These are phyloP conservation scores for Catagonus wagneri DNA, from an alignment of 2,113 vertebrate species.

Conservation along the genomic window DNA sequence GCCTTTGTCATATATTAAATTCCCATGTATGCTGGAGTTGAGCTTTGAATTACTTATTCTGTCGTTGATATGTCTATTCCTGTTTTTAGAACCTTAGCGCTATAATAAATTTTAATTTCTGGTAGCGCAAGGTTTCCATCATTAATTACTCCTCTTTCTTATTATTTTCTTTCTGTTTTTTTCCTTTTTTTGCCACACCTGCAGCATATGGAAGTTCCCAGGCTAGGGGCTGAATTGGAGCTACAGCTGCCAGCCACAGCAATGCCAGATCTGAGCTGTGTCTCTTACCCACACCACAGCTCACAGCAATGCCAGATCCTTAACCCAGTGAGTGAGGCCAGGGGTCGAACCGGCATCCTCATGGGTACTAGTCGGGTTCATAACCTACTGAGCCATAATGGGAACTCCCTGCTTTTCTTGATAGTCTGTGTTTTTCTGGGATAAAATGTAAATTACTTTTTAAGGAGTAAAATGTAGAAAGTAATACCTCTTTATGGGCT, in stretches of 20 bases:
- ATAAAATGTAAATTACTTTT: background rate
- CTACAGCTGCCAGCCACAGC: no score
- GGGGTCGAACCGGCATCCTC: no score
- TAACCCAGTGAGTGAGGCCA: no score
- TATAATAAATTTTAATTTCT: background rate
- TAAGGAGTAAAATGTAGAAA: constrained; percentile 11
- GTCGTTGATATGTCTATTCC: background rate
- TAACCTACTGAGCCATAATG: no score
- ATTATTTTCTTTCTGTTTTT: background rate
- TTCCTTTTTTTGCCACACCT: no score
- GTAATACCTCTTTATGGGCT: background rate
- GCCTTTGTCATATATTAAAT: background rate
- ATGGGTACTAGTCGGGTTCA: no score
- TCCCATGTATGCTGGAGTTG: background rate
- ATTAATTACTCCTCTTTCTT: background rate
- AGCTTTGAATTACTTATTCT: background rate
- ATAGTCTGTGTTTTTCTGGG: constrained; percentile 45
- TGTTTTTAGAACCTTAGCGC: background rate
- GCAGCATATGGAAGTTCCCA: no score
- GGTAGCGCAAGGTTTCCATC: background rate
- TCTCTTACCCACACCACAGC: no score
- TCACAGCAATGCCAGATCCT: no score
- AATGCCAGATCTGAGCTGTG: no score
- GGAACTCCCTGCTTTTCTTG: background rate
- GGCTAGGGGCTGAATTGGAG: no score